These are phyloP conservation scores for Lochmaea capreae DNA, from an alignment of 2,888 invertebrate species.

Conservation along the genomic window DNA sequence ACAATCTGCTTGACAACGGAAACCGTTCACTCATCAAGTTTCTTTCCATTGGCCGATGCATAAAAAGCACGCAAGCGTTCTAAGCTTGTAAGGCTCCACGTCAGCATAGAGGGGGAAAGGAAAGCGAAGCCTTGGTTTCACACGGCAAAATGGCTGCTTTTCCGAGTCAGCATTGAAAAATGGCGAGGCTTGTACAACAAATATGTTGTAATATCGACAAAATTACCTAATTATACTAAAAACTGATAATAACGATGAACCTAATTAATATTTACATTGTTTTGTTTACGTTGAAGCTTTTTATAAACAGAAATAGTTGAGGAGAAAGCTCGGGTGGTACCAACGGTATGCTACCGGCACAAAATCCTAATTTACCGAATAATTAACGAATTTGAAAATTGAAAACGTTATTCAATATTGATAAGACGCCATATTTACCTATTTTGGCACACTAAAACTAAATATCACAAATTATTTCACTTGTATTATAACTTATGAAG, in stretches of 20 bases:
- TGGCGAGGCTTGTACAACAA: constrained; percentile 58
- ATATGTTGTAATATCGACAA: neutral
- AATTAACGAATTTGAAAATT: neutral
- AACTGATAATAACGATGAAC: constrained; percentile 2
- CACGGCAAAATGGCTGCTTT: constrained; percentile 65
- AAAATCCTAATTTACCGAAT: constrained; percentile 10
- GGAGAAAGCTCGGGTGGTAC: constrained; percentile 49
- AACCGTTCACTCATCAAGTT: constrained; percentile 30
- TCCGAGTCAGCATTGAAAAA: constrained; percentile 63
- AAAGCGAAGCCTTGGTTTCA: constrained; percentile 60
- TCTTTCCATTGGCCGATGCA: constrained; percentile 30
- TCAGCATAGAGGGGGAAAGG: constrained; percentile 56
- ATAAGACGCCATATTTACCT: constrained; percentile 59
- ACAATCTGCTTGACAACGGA: constrained; percentile 1
- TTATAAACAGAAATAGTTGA: constrained; percentile 32
- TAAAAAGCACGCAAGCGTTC: constrained; percentile 54
- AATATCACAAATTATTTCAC: constrained; percentile 66
- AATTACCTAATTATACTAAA: neutral
- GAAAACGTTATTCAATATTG: neutral
- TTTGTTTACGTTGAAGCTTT: constrained; percentile 45
- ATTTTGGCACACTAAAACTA: constrained; percentile 67
- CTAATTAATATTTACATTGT: constrained; percentile 2
- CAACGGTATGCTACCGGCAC: constrained; percentile 21
- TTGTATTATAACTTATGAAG: constrained; percentile 59
- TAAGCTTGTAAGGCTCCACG: constrained; percentile 51